Conservation (phyloP, 2,888 invertebrate species). For the Limulus polyphemus region DNA sequence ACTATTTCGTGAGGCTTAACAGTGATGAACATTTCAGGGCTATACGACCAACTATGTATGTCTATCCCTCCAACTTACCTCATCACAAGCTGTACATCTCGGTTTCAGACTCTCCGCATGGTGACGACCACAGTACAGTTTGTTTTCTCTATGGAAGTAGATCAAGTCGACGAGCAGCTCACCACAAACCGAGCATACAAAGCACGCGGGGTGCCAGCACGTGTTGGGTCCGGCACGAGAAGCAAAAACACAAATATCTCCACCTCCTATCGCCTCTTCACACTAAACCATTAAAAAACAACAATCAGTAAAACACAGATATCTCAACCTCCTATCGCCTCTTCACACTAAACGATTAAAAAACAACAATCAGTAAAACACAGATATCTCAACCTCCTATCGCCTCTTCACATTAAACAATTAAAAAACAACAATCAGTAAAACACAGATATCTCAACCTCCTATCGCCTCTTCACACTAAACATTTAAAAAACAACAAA, state of each 20-base stretch:
- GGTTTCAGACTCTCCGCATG: conserved; percentile 96
- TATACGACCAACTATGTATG: no score
- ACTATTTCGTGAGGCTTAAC: no score
- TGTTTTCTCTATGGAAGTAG: conserved; percentile 76
- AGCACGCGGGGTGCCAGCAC: conserved; percentile 93
- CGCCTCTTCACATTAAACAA: conserved; percentile 65
- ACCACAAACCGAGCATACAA: conserved; percentile 77
- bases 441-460: conserved; percentile 80
- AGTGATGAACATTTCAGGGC: no score
- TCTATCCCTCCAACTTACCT: conserved; percentile 47
- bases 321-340: conserved; percentile 69
- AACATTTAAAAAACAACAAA: conserved; percentile 20
- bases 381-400: conserved; percentile 79
- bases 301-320: conserved; percentile 54
- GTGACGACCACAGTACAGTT: conserved; percentile 88
- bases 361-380: no score
- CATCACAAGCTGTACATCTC: conserved; percentile 92
- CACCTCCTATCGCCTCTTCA: conserved; percentile 64
- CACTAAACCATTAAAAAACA: conserved; percentile 50
- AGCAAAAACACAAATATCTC: conserved; percentile 83
- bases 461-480: conserved; percentile 78
- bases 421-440: no score
- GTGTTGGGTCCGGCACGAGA: conserved; percentile 70
- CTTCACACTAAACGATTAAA: conserved; percentile 57
- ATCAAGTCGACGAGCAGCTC: conserved; percentile 94